Conservation (phyloP, 2,797 vertebrate species). For the Pagetopsis macropterus region DNA sequence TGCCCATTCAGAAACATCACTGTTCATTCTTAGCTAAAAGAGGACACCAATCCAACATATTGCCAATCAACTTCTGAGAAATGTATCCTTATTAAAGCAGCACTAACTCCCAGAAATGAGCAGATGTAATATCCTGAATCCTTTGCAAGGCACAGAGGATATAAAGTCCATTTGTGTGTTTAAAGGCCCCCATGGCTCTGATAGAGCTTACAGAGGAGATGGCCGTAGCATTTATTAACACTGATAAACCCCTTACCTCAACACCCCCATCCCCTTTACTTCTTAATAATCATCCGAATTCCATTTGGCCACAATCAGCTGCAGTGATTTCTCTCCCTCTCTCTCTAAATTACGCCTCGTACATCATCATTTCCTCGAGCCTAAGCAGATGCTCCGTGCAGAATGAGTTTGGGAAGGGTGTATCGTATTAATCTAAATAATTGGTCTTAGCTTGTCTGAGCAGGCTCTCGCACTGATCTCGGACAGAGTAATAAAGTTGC, state of each 20-base stretch:
- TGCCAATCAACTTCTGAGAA: slow-evolving; percentile 41
- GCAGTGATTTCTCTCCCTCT: slow-evolving; percentile 44
- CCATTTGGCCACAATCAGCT: slow-evolving; percentile 64
- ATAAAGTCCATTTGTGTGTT: slow-evolving; percentile 44
- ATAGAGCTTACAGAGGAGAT: slow-evolving; percentile 20
- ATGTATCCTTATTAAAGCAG: slow-evolving; percentile 19
- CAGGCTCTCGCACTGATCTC: slow-evolving; percentile 42
- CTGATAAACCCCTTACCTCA: slow-evolving; percentile 68
- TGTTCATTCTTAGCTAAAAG: slow-evolving; percentile 13
- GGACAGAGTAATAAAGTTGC: slow-evolving; percentile 63
- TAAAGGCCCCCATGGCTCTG: slow-evolving; percentile 24
- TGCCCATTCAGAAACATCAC: slow-evolving; percentile 6
- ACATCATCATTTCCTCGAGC: slow-evolving; percentile 77
- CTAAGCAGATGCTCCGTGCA: slow-evolving; percentile 71
- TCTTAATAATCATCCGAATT: slow-evolving; percentile 71
- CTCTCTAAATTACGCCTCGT: slow-evolving; percentile 68
- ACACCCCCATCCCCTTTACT: slow-evolving; percentile 45
- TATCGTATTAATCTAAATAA: slow-evolving; percentile 79
- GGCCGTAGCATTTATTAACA: slow-evolving; percentile 52
- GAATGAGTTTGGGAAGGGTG: slow-evolving; percentile 70
- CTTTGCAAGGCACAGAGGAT: slow-evolving; percentile 11
- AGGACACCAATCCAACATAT: slow-evolving; percentile 17
- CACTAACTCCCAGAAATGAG: slow-evolving; percentile 25
- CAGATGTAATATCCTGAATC: slow-evolving; percentile 28
- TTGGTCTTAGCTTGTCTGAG: slow-evolving; percentile 71